Evolutionary conservation across 2,113 vertebrate genomes (phyloP), one percentile per base, ranked within the genome.

Genomic region (Alligator mississippiensis): DNA sequence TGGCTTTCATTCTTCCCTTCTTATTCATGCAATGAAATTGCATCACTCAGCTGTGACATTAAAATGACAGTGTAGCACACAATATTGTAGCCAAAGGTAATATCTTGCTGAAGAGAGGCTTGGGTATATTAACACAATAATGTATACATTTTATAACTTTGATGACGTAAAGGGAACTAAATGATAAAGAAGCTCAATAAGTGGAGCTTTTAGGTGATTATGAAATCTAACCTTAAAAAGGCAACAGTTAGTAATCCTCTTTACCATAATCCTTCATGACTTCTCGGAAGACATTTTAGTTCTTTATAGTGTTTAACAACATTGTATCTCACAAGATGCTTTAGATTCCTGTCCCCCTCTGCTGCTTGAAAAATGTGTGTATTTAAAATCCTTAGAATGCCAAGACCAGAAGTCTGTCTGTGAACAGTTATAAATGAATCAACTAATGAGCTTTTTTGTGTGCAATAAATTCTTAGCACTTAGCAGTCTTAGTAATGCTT

Each of bases 401-500:
- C 77, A 77, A 75, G 61, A 84, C 80, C 62, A 47, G 55, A 90
- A 6, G 0, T 79, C 72, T 64, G 84, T 90, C 70, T 85, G 79
- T 93, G 70, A 74, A 54, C 47, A 64, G 84, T 70, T 89, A 93
- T 90, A 88, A 96, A 89, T 25, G 83, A 91, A 89, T 92, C 91
- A 94, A 85, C 87, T 92, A 95, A 94, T 85, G 85, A 94, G 77
- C 77, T 74, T 89, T 90, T 89, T 82, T 84, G 87, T 61, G 88
- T 92, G 74, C 88, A 92, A 94, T 92, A 88, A 93, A 96, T 93
- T 89, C 90, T 80, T 90, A 81, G 75, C 79, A 91, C 93, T 97
- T 96, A 92, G 88, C 84, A 90, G 76, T 92, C 88, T 93, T 77
- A 68, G 88, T 94, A 96, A 97, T 96, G 96, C 89, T 94, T 91